Base-by-base conservation (phyloP, 1,140 invertebrate species). In the Solenopsis fugax region DNA sequence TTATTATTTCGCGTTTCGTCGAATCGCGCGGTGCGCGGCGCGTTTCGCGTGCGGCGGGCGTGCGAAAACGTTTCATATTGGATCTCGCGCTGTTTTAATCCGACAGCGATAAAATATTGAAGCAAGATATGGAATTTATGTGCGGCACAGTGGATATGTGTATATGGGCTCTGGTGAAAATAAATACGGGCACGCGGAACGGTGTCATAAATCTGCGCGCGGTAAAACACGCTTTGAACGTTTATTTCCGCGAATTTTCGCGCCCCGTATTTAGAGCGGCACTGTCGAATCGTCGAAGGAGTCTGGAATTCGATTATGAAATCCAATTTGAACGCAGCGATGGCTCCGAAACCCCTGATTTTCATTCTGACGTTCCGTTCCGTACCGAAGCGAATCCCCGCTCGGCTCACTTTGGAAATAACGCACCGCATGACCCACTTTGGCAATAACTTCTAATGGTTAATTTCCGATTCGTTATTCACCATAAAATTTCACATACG, bases 81-180 rank as follows among this genome's bases (percentile, higher is more conserved):
- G 37, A 82, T 86, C 62, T 50, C 62, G 75, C 52, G 76, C 24
- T 50, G 77, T 86, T 86, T 86, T 69, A 80, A 86, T 86, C 64
- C 52, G 80, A 84, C 80, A 84, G 45, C 80, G 80, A 84, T 84
- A 84, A 84, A 84, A 84, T 84, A 84, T 84, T 84, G 80, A 84
- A 84, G 80, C 80, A 75, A 84, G 54, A 84, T 84, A 84, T 84
- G 45, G 29, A 84, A 84, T 84, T 84, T 84, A 84, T 84, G 80
- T 60, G 69, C 69, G 69, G 69, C 69, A 48, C 80, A 84, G 80
- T 84, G 69, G 80, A 84, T 84, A 84, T 62, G 54, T 48, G 69
- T 84, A 75, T 75, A 84, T 60, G 41, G 67, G 52, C 34, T 34
- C 2, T 41, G 54, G 45, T 29, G 69, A 75, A 75, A 84, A 84